Evolutionary conservation across 2,797 vertebrate genomes (phyloP).

Genomic region (Dermochelys coriacea): DNA sequence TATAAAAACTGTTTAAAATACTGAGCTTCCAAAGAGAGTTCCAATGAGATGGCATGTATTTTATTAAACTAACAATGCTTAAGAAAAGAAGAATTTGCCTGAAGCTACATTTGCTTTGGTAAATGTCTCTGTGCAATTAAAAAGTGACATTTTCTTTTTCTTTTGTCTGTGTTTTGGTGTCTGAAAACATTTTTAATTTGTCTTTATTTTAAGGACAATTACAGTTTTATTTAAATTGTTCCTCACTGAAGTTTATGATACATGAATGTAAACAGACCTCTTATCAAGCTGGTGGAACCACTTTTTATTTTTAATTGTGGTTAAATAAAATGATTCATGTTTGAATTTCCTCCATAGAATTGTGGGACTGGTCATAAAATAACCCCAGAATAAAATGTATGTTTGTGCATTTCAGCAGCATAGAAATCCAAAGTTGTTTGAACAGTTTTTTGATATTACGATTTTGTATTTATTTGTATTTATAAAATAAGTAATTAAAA

Average conservation of each 20-base stretch:
- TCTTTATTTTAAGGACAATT: neutral
- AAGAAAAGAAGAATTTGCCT: neutral
- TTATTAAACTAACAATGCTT: neutral
- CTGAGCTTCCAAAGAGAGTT: neutral
- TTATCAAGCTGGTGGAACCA: neutral
- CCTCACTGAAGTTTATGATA: conserved; percentile 18
- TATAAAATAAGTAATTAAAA: neutral
- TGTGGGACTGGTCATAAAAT: neutral
- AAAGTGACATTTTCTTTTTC: neutral
- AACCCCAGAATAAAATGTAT: neutral
- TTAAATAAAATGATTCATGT: conserved; percentile 29
- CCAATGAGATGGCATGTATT: neutral
- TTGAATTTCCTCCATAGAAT: neutral
- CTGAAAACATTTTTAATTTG: neutral
- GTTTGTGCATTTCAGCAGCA: neutral
- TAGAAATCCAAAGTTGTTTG: neutral
- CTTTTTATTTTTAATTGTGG: neutral
- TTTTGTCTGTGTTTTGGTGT: neutral
- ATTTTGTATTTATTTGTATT: neutral
- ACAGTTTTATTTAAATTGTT: neutral
- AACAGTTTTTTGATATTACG: neutral
- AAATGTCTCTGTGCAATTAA: neutral
- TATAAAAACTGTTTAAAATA: neutral
- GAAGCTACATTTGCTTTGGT: neutral
- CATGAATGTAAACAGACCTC: neutral